A percentile compares a stretch with the other conserved stretches of the same genome.
Evolutionary conservation across 2,797 vertebrate species (phyloP).

Genomic region (Pipistrellus pipistrellus): DNA sequence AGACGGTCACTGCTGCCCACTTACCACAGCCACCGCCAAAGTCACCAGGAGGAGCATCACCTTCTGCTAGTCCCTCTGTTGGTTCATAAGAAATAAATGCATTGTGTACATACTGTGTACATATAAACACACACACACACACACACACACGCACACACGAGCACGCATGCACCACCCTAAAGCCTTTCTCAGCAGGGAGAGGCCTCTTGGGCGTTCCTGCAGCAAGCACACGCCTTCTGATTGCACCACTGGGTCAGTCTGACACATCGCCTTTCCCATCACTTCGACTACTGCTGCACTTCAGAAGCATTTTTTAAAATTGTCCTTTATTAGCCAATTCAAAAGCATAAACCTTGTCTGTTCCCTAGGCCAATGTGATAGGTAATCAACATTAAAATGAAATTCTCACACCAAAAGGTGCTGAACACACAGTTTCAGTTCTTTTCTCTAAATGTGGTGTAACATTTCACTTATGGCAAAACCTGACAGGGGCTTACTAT

Average conservation of each 20-base stretch:
- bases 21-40: fast-evolving
- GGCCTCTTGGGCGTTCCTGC: neutral
- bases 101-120: fast-evolving
- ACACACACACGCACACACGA: neutral
- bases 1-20: no score
- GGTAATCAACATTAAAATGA: neutral
- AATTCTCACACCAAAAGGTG: neutral
- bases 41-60: fast-evolving
- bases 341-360: neutral
- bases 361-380: neutral
- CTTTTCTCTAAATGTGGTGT: neutral
- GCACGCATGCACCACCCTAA: fast-evolving
- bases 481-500: neutral
- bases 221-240: neutral
- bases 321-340: neutral
- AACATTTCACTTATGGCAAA: neutral
- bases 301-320: neutral
- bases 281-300: neutral
- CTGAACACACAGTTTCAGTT: neutral
- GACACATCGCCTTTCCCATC: fast-evolving
- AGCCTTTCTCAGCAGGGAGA: neutral
- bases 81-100: neutral
- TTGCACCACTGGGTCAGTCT: fast-evolving
- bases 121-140: fast-evolving
- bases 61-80: neutral